phyloP scores from a whole-genome alignment of 2,888 invertebrate genomes.

The Eurytoma californica region DNA sequence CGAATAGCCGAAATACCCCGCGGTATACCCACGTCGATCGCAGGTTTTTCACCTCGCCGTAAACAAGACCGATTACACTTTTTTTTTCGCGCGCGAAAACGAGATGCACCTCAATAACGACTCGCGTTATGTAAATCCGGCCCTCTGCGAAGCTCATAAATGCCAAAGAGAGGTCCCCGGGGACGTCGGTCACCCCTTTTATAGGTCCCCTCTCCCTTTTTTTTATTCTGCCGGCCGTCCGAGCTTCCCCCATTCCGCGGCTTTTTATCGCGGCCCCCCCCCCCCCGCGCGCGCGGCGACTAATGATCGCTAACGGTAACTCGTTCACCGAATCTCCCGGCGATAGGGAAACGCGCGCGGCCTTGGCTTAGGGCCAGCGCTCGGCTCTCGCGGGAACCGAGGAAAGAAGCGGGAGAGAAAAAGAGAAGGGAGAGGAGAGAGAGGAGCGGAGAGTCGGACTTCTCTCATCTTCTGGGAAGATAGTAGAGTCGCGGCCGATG shows the following conservation, averaged over 20 bases:
- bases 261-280: conserved; percentile 30
- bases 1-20: no score
- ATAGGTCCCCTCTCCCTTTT: background rate
- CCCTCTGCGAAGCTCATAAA: conserved; percentile 34
- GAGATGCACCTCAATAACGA: conserved; percentile 7
- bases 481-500: conserved; percentile 72
- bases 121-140: conserved; percentile 24
- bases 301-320: conserved; percentile 71
- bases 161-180: conserved; percentile 16
- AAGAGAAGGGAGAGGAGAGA: conserved; percentile 28
- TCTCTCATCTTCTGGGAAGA: conserved; percentile 69
- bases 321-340: conserved; percentile 61
- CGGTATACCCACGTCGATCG: no score
- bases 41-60: no score
- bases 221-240: background rate
- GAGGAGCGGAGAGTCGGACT: conserved; percentile 59
- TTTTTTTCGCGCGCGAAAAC: background rate
- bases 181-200: background rate
- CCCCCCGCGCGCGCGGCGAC: conserved; percentile 36
- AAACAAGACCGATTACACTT: no score
- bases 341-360: conserved; percentile 40
- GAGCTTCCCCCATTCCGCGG: conserved; percentile 15
- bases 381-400: background rate
- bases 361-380: conserved; percentile 44
- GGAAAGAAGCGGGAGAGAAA: background rate